Evolutionary conservation across 2,888 invertebrate species (phyloP).

Genomic region (Chymomyza caudatula): DNA sequence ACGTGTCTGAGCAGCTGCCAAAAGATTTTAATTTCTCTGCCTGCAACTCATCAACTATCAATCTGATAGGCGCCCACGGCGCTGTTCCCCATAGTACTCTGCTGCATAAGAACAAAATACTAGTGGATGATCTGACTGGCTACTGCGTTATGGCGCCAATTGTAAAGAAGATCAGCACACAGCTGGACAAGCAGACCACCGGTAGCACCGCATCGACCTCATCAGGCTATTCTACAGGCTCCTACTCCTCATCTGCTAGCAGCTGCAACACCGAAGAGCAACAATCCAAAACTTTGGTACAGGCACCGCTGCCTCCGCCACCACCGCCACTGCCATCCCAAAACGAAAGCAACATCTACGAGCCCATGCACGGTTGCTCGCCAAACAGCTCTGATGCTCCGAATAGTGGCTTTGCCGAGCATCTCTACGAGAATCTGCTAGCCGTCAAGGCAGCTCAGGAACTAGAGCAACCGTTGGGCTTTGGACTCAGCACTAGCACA

Average conservation of each 20-base stretch:
- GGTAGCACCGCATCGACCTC: slow-evolving; percentile 60
- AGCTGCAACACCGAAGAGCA: slow-evolving; percentile 54
- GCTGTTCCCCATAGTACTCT: slow-evolving; percentile 51
- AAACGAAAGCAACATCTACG: slow-evolving; percentile 71
- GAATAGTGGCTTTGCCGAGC: slow-evolving; percentile 53
- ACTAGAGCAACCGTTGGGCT: slow-evolving; percentile 46
- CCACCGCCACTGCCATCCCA: background rate
- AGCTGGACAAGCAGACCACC: slow-evolving; percentile 29
- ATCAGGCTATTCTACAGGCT: slow-evolving; percentile 72
- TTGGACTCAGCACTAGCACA: slow-evolving; percentile 68
- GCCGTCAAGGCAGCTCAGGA: slow-evolving; percentile 73
- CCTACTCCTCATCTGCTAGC: slow-evolving; percentile 64
- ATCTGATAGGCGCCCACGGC: slow-evolving; percentile 76
- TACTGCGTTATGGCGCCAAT: slow-evolving; percentile 78
- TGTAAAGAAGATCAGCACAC: slow-evolving; percentile 38
- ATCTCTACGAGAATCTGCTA: slow-evolving; percentile 74
- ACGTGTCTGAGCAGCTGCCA: slow-evolving; percentile 75
- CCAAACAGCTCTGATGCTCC: slow-evolving; percentile 28
- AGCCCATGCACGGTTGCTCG: slow-evolving; percentile 62
- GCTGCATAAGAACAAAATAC: slow-evolving; percentile 58
- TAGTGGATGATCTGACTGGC: slow-evolving; percentile 75
- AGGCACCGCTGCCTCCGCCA: background rate
- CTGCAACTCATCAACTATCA: slow-evolving; percentile 75
- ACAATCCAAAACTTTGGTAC: slow-evolving; percentile 18
- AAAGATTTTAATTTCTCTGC: slow-evolving; percentile 78